A percentile compares a stretch with the other conserved stretches of the same genome.
These are phyloP conservation scores for Nyleta sp. DNA, from an alignment of 2,888 invertebrate species.

Conservation along the genomic window DNA sequence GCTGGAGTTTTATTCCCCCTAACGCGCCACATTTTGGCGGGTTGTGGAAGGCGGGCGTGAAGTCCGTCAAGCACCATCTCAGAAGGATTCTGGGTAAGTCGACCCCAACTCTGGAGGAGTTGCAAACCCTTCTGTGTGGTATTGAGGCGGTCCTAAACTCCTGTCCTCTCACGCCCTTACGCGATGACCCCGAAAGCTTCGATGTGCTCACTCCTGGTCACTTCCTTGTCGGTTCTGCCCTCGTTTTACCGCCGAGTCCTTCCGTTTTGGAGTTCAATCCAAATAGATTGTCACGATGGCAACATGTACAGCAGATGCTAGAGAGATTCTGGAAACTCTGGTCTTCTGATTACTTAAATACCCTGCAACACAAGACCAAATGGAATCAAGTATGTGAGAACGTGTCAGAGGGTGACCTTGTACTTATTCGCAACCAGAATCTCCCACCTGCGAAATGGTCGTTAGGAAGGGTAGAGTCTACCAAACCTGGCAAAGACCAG, in stretches of 20 bases:
- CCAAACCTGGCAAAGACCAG: not conserved
- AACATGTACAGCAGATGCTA: constrained; percentile 43
- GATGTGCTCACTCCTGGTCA: constrained; percentile 66
- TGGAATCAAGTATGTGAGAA: constrained; percentile 33
- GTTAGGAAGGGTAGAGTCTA: not conserved
- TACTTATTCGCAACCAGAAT: not conserved
- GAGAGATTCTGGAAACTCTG: constrained; percentile 67
- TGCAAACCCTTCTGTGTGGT: not conserved
- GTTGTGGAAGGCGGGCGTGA: not conserved
- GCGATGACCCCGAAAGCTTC: constrained; percentile 46
- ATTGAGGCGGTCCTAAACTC: constrained; percentile 60
- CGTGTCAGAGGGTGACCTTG: not conserved
- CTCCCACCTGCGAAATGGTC: constrained; percentile 1
- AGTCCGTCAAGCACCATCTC: not conserved
- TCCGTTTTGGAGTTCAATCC: too few relatives aligned
- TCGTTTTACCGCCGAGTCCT: constrained; percentile 44
- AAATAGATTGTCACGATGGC: too few relatives aligned
- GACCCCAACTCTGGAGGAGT: too few relatives aligned
- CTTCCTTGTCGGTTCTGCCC: constrained; percentile 65
- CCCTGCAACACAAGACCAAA: constrained; percentile 66
- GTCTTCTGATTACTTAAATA: constrained; percentile 22
- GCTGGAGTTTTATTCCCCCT: not conserved
- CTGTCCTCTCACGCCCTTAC: constrained; percentile 35
- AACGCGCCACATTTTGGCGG: not conserved
- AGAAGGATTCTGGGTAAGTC: too few relatives aligned